Evolutionary conservation across 2,113 vertebrate genomes (phyloP), one percentile per base, ranked within the genome.

Genomic region (Silurus asotus): DNA sequence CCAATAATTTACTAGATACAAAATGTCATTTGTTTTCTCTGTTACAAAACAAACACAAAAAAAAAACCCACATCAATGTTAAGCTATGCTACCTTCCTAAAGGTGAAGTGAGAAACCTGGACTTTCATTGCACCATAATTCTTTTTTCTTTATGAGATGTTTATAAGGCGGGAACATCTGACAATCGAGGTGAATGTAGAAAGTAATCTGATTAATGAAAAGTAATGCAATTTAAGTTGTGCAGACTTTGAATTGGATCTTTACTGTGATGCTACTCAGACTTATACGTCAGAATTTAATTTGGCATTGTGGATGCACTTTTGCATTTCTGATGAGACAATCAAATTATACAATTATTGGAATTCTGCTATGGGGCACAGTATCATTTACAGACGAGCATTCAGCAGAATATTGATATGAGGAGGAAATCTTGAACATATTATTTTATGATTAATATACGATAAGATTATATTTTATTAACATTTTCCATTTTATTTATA

Each of bases 1-100:
- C 77, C 86, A 86, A 69, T 89, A 86, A 84, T 86, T 61, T 15
- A 81, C 64, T 64, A 72, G 84, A 87, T 59, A 28, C 79, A 85
- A 72, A 84, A 84, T 28, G 19, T 13, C 59, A 25, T 86, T 86
- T 6, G 87, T 87, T 89, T 59, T 17, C 84, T 37, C 25, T 8
- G 45, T 37, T 37, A 37, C 1, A 37, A 37, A 37, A 37, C 37
- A 37, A 37, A 37, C 1, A 1, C 1, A 37, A 37, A 37, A 1
- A 67, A 67, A 67, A 67, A 67, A 37, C 10, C 37, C 37, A 37
- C 37, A 37, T 1, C 37, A 37, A 37, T 37, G 37, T 28, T 37
- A 14, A 37, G 28, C 25, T 69, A 5, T 49, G 37, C 69, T 49
- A 72, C 37, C 14, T 11, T 28, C 20, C 45, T 48, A 74, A 48